Percentiles rank a stretch among this genome's conserved stretches.
phyloP scores from a whole-genome alignment of 2,888 invertebrate genomes.

The Luperina nickerlii region DNA sequence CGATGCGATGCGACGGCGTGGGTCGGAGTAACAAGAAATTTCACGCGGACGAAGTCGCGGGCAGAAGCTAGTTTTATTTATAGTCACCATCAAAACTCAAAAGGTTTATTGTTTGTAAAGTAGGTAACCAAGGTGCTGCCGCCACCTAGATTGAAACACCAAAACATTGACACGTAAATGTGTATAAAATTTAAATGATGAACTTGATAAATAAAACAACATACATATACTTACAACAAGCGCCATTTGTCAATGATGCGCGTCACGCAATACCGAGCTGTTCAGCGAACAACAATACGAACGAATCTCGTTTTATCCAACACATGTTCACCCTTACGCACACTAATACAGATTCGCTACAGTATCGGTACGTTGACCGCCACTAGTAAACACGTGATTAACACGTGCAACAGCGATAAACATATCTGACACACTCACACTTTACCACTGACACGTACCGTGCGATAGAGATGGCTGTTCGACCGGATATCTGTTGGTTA shows the following conservation, averaged over 20 bases:
- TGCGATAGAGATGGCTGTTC: constrained; percentile 55
- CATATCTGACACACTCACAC: constrained; percentile 42
- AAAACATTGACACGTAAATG: constrained; percentile 2
- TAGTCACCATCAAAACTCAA: constrained; percentile 4
- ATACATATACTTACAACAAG: constrained; percentile 20
- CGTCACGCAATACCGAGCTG: constrained; percentile 45
- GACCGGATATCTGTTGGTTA: constrained; percentile 45
- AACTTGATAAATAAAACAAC: constrained; percentile 6
- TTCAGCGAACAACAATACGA: constrained; percentile 46
- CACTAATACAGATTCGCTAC: constrained; percentile 48
- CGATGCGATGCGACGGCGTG: no score
- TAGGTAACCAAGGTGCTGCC: constrained; percentile 15
- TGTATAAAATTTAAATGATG: constrained; percentile 5
- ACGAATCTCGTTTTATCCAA: constrained; percentile 32
- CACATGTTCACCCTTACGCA: constrained; percentile 47
- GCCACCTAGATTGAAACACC: not conserved
- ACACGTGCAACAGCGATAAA: constrained; percentile 34
- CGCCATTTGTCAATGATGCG: constrained; percentile 43
- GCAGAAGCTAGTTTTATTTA: no score
- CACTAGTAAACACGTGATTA: constrained; percentile 41
- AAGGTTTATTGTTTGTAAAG: constrained; percentile 27
- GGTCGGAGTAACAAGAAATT: no score
- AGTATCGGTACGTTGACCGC: constrained; percentile 63
- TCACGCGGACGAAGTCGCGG: no score
- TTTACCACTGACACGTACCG: constrained; percentile 19